Evolutionary conservation across 2,113 vertebrate species (phyloP), one percentile per base, ranked within the genome.

Genomic region (Grus americana): DNA sequence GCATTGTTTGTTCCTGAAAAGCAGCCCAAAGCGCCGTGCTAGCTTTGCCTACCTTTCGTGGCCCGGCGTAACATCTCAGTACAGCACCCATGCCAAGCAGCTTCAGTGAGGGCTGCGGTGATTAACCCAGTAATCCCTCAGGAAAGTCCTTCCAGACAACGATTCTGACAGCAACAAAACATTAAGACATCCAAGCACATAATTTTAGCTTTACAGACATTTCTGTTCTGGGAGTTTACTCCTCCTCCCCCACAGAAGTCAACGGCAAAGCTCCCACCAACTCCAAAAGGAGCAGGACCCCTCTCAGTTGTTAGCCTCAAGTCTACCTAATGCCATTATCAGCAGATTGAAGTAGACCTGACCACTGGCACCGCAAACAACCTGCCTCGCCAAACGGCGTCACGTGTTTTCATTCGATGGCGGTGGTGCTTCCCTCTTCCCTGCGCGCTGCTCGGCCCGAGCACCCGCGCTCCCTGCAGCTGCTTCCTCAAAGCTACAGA

Each of bases 391-490:
- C 8, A 47, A 71, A 34, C 2, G 5, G 58, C 73, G 47, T 14
- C 9, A 1, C 4, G 30, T 29, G 42, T 27, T 22, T 55, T 40
- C n/a, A 15, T 66, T 26, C 46, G 40, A 40, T 11, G 17, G 22
- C 24, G 27, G 9, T 29, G 23, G 20, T 2, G 6, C 14, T 63
- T 86, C 21, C 67, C 52, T 75, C 57, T 34, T 58, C 57, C 27
- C 42, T 49, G 26, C 8, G 21, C 26, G 3, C 26, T 22, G 65
- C 46, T 52, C 49, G 44, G 19, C 30, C 36, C 38, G 13, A 49
- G 32, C 14, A 14, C 11, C 46, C 7, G 20, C 1, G 1, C 6
- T 30, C 14, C 17, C 47, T 6, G 2, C 0, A 0, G 38, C 2
- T 8, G 46, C 46, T 58, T 66, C 57, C 38, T 63, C 29, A 38